These are phyloP conservation scores for Pangasianodon gigas DNA, from an alignment of 2,113 vertebrate genomes.

Conservation along the genomic window DNA sequence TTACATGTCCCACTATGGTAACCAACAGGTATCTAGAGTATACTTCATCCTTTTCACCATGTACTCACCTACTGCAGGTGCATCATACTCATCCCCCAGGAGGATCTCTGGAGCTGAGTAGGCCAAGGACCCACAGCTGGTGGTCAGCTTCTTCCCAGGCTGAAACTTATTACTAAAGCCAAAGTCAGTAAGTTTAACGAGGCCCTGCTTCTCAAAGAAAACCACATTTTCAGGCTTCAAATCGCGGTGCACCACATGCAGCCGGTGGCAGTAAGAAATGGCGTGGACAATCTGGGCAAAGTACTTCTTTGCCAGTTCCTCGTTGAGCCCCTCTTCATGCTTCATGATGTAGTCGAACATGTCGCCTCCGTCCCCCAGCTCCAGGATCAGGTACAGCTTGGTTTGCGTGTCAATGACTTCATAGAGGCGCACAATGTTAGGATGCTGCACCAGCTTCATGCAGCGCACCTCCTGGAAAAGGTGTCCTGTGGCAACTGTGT, in stretches of 20 bases:
- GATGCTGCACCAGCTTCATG: conserved; percentile 98
- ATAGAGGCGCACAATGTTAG: conserved; percentile 95
- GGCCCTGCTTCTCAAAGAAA: conserved; percentile 97
- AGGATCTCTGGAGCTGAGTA: conserved; percentile 98
- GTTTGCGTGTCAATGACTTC: conserved; percentile 99
- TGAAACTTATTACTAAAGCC: conserved; percentile 99
- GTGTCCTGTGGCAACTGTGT: conserved; percentile 91
- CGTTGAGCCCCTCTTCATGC: conserved; percentile 94
- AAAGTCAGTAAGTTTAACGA: conserved; percentile 98
- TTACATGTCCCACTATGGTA: not conserved
- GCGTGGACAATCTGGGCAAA: conserved; percentile 98
- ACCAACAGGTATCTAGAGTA: not conserved
- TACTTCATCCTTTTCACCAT: not conserved
- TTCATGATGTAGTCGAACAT: conserved; percentile 99
- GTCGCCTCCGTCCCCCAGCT: conserved; percentile 94
- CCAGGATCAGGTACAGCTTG: conserved; percentile 95
- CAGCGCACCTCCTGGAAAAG: conserved; percentile 98
- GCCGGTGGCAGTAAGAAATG: conserved; percentile 97
- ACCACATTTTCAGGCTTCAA: conserved; percentile 98
- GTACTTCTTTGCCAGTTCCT: conserved; percentile 96
- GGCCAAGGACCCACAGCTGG: conserved; percentile 94
- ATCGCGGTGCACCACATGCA: conserved; percentile 96
- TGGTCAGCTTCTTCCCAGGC: conserved; percentile 96
- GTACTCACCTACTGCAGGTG: conserved; percentile 92
- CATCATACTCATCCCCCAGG: conserved; percentile 95